A percentile compares a stretch with the other conserved stretches of the same genome.
These are phyloP conservation scores for Micoletzkya japonica DNA, from an alignment of 2,888 invertebrate species.

Conservation along the genomic window DNA sequence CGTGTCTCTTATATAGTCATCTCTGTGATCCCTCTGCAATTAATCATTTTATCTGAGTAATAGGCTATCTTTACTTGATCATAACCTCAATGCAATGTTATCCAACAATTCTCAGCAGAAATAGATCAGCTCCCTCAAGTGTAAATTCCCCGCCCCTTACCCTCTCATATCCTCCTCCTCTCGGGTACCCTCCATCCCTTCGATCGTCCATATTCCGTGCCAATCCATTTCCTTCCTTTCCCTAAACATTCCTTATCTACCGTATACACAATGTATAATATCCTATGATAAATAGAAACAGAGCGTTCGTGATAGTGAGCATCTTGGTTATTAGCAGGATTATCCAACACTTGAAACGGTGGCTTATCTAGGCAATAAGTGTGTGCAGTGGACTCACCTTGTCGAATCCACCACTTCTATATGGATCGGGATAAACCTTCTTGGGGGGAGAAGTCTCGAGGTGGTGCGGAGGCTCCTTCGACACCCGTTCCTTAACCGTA, in stretches of 20 bases:
- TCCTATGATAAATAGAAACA: no score
- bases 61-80: no score
- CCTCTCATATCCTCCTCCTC: neutral
- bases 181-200: neutral
- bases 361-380: no score
- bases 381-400: no score
- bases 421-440: conserved; percentile 19
- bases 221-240: neutral
- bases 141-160: neutral
- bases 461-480: neutral
- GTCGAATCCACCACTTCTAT: conserved; percentile 2
- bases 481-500: neutral
- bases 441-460: neutral
- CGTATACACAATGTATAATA: neutral
- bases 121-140: neutral
- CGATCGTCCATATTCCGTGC: neutral
- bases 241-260: neutral
- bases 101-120: no score
- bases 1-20: neutral
- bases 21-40: neutral
- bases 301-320: no score
- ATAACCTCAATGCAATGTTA: no score
- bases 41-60: no score
- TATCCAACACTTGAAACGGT: no score
- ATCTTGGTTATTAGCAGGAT: no score